These are phyloP conservation scores for Parapsyche elsis DNA, from an alignment of 1,140 invertebrate genomes.

Conservation along the genomic window DNA sequence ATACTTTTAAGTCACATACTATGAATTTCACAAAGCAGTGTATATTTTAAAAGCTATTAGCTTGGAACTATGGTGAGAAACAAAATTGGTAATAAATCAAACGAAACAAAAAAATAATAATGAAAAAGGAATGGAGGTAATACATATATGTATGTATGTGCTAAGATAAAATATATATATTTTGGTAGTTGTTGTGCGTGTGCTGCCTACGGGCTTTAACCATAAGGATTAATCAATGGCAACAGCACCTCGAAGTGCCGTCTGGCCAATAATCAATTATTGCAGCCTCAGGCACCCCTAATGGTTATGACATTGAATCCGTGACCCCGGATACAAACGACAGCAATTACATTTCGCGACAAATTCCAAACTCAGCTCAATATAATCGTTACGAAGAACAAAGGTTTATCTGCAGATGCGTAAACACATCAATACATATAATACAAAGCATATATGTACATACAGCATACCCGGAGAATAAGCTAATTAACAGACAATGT, in stretches of 20 bases:
- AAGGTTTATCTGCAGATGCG: neutral
- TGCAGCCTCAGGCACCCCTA: neutral
- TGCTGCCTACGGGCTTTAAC: neutral
- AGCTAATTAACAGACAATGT: no score
- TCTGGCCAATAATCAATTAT: slow-evolving; percentile 23
- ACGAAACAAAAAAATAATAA: slow-evolving; percentile 22
- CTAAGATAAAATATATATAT: slow-evolving; percentile 24
- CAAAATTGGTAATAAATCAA: slow-evolving; percentile 38
- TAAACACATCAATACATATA: neutral
- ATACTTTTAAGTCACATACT: no score
- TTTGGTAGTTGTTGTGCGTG: neutral
- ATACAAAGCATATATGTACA: no score
- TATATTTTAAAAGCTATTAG: neutral
- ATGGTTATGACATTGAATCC: slow-evolving; percentile 30
- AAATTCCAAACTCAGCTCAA: neutral
- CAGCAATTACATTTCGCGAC: slow-evolving; percentile 8
- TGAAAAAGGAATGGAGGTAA: slow-evolving; percentile 28
- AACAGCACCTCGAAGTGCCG: neutral
- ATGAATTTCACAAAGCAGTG: no score
- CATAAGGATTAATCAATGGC: slow-evolving; percentile 5
- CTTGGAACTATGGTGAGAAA: neutral
- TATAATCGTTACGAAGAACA: neutral
- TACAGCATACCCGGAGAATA: no score
- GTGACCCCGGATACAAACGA: slow-evolving; percentile 27
- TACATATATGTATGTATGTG: slow-evolving; percentile 19